Conservation (phyloP, 2,888 invertebrate genomes). For the Eupelmus urozonus region DNA sequence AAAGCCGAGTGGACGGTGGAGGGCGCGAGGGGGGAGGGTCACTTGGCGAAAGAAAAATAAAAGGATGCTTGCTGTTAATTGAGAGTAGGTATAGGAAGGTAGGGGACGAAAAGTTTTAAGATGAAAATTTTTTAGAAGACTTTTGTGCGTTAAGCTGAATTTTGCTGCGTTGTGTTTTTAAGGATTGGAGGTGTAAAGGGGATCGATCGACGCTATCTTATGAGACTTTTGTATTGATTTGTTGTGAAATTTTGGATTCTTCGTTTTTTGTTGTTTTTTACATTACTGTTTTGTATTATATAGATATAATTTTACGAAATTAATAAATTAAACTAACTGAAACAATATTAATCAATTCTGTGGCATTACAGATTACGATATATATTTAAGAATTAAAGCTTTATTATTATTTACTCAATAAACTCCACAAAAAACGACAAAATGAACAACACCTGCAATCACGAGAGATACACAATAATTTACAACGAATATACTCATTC, state of each 20-base stretch:
- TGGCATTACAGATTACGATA: no score
- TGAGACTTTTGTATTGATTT: no score
- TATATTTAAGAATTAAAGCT: no score
- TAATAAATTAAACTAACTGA: background rate
- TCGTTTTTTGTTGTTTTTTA: no score
- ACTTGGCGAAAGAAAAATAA: constrained; percentile 34
- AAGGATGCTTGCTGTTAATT: constrained; percentile 34
- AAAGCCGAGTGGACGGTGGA: background rate
- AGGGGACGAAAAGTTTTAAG: constrained; percentile 4
- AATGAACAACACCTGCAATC: no score
- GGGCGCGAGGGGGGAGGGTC: background rate
- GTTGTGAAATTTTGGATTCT: no score
- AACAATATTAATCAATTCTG: no score
- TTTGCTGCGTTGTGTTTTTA: background rate
- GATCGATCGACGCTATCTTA: no score
- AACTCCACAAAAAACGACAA: no score
- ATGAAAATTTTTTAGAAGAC: constrained; percentile 6
- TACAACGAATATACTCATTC: no score
- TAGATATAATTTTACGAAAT: background rate
- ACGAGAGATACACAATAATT: no score
- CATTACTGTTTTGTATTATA: background rate
- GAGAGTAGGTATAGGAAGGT: constrained; percentile 9
- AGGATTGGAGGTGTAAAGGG: background rate
- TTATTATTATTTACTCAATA: no score
- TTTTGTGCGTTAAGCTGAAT: background rate